Evolutionary conservation across 2,797 vertebrate genomes (phyloP), one percentile per base, ranked within the genome.

Genomic region (Muraenolepis orangiensis): DNA sequence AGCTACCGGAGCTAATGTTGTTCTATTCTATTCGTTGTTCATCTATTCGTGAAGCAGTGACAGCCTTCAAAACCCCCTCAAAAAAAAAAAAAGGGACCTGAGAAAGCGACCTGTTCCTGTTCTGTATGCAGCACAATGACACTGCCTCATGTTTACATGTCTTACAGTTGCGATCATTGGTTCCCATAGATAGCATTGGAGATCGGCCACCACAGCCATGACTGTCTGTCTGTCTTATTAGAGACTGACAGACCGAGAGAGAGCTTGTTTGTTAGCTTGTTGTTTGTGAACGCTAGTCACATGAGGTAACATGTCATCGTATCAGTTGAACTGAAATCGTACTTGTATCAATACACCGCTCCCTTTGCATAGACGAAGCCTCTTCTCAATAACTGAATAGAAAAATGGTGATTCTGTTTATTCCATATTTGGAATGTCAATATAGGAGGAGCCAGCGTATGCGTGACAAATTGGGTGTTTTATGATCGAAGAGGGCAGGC

Each of bases 1-100:
- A 85, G 86, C 85, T 86, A 86, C 78, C 78, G 79, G 26, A 23
- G 79, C 81, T 85, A 87, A 89, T 77, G 78, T 79, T 64, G 23
- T 64, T 64, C 26, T n/a, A n/a, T 26, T 64, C 23, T 26, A 12
- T 11, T 64, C 23, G 26, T 26, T n/a, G n/a, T n/a, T n/a, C 57
- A 64, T 64, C 23, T 26, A 12, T 11, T 64, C 23, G 26, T 26
- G 73, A 20, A 42, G 69, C 73, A 30, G 57, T 81, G 10, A n/a
- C n/a, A n/a, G n/a, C n/a, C n/a, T n/a, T n/a, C n/a, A n/a, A n/a
- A n/a, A n/a, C n/a, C n/a, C n/a, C n/a, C n/a, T n/a, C n/a, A n/a
- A n/a, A 75, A 80, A 66, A 79, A 84, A 81, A 80, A 82, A 70
- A 74, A 80, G 80, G 34, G 70, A 70, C n/a, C n/a, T n/a, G n/a